Conservation (phyloP, 2,797 vertebrate species). For the Xenops minutus region DNA sequence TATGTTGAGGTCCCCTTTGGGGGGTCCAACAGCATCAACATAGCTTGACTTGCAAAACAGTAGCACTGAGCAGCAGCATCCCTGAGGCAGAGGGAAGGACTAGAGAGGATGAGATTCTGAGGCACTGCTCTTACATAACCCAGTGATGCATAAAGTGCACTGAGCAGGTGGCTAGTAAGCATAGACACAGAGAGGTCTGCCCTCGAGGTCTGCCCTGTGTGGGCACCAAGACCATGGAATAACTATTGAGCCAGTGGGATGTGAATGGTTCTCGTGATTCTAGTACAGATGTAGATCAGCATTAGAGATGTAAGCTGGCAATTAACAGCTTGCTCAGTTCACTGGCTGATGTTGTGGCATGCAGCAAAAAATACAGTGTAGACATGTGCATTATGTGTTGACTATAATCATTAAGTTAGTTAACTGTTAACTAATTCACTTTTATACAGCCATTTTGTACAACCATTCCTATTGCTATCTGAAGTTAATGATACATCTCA, state of each 20-base stretch:
- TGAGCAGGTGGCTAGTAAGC: not conserved
- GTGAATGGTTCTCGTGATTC: not conserved
- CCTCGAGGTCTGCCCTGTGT: not conserved
- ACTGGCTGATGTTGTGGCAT: not conserved
- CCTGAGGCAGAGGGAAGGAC: not conserved
- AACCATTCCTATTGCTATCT: not conserved
- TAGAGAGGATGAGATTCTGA: not conserved
- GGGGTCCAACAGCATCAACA: not conserved
- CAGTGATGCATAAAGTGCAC: not conserved
- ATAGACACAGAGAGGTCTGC: not conserved
- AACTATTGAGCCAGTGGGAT: not conserved
- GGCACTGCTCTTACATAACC: not conserved
- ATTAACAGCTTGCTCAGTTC: not conserved
- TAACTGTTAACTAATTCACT: not conserved
- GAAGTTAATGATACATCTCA: slow-evolving; percentile 8
- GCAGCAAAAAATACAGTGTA: not conserved
- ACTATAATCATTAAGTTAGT: not conserved
- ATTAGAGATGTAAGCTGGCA: not conserved
- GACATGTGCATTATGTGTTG: not conserved
- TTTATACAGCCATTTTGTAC: not conserved
- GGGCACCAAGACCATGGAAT: not conserved
- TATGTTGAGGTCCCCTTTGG: not conserved
- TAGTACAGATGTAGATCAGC: not conserved
- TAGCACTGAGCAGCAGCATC: not conserved
- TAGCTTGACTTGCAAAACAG: not conserved